These are phyloP conservation scores for Brachyopa scutellaris DNA, from an alignment of 2,888 invertebrate genomes.

Conservation along the genomic window DNA sequence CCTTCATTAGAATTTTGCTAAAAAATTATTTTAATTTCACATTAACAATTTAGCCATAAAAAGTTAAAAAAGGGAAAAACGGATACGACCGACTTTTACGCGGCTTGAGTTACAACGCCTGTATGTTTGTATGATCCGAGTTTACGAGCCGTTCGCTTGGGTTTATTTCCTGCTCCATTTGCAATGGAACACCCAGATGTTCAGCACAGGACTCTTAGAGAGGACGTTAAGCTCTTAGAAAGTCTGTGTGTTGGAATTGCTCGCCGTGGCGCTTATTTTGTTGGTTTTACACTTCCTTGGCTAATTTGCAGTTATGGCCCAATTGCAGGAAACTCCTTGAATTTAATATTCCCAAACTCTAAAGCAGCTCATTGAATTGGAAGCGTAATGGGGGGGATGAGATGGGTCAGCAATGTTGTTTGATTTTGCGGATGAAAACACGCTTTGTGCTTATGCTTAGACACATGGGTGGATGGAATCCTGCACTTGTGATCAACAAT, in stretches of 20 bases:
- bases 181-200: too few species aligned
- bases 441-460: too few species aligned
- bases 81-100: neutral
- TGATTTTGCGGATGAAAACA: neutral
- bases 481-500: slow-evolving; percentile 19
- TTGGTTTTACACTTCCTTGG: slow-evolving; percentile 21
- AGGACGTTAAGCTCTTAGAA: too few species aligned
- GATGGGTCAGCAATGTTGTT: too few species aligned
- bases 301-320: slow-evolving; percentile 32
- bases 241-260: neutral
- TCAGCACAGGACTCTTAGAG: neutral
- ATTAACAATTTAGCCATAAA: slow-evolving; percentile 35
- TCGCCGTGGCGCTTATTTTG: slow-evolving; percentile 2
- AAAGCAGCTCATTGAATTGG: neutral
- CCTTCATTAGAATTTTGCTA: slow-evolving; percentile 29
- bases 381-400: neutral
- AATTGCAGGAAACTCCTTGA: neutral
- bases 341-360: slow-evolving; percentile 3
- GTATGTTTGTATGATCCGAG: slow-evolving; percentile 6
- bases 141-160: slow-evolving; percentile 18
- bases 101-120: neutral
- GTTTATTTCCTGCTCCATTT: slow-evolving; percentile 25
- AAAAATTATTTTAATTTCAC: slow-evolving; percentile 46
- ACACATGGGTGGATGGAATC: neutral
- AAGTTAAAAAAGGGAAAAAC: neutral